Percentiles rank a stretch among this genome's conserved stretches.
Evolutionary conservation across 2,797 vertebrate species (phyloP).

Genomic region (Acomys russatus): DNA sequence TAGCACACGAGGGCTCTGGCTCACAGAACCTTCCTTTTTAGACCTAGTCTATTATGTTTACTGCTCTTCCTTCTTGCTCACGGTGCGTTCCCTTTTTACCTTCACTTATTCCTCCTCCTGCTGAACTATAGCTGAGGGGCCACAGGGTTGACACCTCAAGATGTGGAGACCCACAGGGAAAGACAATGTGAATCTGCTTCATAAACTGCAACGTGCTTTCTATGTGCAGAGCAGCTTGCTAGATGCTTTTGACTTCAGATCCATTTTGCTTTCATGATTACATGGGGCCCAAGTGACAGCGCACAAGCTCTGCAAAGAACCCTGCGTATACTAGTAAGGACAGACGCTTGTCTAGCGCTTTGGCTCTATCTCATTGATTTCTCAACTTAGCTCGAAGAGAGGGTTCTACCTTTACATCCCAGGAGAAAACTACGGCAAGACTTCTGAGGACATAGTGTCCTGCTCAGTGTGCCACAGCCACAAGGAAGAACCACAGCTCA

Average conservation of each 20-base stretch:
- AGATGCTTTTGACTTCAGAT: constrained; percentile 4
- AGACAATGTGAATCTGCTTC: background rate
- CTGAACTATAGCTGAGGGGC: constrained; percentile 1
- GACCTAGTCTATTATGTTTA: background rate
- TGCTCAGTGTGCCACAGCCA: background rate
- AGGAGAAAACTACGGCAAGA: constrained; percentile 46
- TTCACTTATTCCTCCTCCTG: background rate
- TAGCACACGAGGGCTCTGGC: background rate
- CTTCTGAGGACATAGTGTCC: background rate
- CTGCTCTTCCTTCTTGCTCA: background rate
- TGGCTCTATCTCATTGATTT: constrained; percentile 42
- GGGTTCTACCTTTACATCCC: background rate
- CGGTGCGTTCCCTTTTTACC: background rate
- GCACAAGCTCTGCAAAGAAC: background rate
- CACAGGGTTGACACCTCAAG: background rate
- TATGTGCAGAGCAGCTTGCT: background rate
- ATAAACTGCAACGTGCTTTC: background rate
- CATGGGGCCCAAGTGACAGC: background rate
- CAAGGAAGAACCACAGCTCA: background rate
- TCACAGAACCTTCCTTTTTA: background rate
- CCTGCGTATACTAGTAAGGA: constrained; percentile 28
- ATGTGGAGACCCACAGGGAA: background rate
- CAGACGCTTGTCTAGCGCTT: constrained; percentile 10
- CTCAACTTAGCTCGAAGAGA: background rate
- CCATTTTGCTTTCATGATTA: constrained; percentile 50